A percentile compares a stretch with the other conserved stretches of the same genome.
These are phyloP conservation scores for Mechanitis messenoides DNA, from an alignment of 2,888 invertebrate genomes.

Conservation along the genomic window DNA sequence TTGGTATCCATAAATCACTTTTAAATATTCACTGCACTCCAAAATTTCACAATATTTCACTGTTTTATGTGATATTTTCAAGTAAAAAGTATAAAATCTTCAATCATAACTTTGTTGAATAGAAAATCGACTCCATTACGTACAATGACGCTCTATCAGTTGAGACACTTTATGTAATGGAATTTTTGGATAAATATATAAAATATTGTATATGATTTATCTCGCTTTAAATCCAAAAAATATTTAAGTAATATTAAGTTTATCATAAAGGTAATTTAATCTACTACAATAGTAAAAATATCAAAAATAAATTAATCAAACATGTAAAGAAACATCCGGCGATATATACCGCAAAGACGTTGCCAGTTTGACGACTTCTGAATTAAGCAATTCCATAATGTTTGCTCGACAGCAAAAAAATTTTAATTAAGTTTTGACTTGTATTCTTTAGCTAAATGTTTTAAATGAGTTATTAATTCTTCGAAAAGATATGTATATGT, in stretches of 20 bases:
- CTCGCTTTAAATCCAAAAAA: not conserved
- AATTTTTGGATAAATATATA: constrained; percentile 42
- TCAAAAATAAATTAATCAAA: constrained; percentile 16
- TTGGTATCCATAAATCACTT: constrained; percentile 57
- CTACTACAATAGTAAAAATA: not conserved
- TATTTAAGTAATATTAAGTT: not conserved
- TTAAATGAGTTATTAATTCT: too few species aligned
- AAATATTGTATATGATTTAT: not conserved
- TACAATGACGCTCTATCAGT: constrained; percentile 79
- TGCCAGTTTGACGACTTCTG: constrained; percentile 72
- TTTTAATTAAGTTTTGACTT: not conserved
- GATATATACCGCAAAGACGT: constrained; percentile 55
- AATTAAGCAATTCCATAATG: constrained; percentile 57
- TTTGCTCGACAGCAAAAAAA: constrained; percentile 18
- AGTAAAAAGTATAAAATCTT: constrained; percentile 46
- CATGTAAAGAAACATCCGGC: constrained; percentile 35
- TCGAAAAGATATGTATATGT: too few species aligned
- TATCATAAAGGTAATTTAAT: not conserved
- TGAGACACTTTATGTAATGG: constrained; percentile 47
- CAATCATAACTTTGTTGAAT: constrained; percentile 52
- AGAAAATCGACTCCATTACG: constrained; percentile 79
- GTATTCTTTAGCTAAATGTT: too few species aligned
- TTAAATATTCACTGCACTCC: constrained; percentile 58
- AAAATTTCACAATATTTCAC: constrained; percentile 43
- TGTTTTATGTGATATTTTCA: constrained; percentile 57